Percentiles rank a stretch among this genome's conserved stretches.
Evolutionary conservation across 2,113 vertebrate genomes (phyloP).

Genomic region (Gallinago jamesoni): DNA sequence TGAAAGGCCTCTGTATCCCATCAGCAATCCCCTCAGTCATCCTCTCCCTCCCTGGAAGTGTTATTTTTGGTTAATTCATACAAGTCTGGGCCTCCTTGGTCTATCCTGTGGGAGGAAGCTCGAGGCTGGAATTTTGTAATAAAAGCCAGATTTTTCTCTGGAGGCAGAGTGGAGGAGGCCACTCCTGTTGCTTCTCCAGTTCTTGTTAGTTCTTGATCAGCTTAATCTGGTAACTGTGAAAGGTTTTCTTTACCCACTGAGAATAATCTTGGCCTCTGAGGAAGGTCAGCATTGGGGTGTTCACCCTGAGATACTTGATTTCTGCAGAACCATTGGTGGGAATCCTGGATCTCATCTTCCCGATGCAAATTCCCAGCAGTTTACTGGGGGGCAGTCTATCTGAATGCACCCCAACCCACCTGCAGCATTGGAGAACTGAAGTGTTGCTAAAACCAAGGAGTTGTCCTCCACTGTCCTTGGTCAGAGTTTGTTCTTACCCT

Average conservation of each 20-base stretch:
- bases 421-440: background rate
- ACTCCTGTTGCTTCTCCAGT: background rate
- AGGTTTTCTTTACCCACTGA: constrained; percentile 1
- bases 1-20: constrained; percentile 1
- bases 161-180: constrained; percentile 5
- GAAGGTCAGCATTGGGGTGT: background rate
- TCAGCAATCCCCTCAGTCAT: constrained; percentile 2
- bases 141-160: constrained; percentile 56
- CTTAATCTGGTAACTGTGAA: background rate
- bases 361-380: background rate
- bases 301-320: background rate
- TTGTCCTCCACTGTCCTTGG: background rate
- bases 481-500: background rate
- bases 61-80: constrained; percentile 60
- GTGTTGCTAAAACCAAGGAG: background rate
- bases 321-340: background rate
- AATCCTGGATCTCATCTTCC: background rate
- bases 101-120: constrained; percentile 62
- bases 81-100: constrained; percentile 48
- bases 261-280: background rate
- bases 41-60: constrained; percentile 40
- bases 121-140: constrained; percentile 58
- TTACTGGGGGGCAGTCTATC: background rate
- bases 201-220: constrained; percentile 37
- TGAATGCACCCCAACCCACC: background rate